Evolutionary conservation across 2,888 invertebrate genomes (phyloP).

Genomic region (Slavum lentiscoides): DNA sequence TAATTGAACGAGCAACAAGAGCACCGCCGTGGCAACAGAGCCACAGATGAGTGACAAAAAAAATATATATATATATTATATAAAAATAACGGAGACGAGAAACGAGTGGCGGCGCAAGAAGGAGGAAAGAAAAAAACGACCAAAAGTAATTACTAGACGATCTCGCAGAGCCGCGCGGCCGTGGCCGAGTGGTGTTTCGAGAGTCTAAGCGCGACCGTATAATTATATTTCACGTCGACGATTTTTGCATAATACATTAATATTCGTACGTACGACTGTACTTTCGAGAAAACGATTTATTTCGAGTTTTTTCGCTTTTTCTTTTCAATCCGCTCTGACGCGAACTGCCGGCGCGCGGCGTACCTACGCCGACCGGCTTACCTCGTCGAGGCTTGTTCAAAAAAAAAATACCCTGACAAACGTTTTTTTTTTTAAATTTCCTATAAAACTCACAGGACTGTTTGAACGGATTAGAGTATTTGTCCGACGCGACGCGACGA

Average conservation of each 20-base stretch:
- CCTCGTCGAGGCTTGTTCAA: too few species aligned
- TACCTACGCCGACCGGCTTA: too few species aligned
- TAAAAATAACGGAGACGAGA: neutral
- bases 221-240: constrained; percentile 18
- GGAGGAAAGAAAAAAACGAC: constrained; percentile 8
- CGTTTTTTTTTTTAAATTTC: too few species aligned
- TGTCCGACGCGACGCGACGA: too few species aligned
- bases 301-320: neutral
- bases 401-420: too few species aligned
- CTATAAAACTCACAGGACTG: too few species aligned
- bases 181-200: constrained; percentile 2
- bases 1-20: neutral
- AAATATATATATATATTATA: too few species aligned
- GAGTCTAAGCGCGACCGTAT: constrained; percentile 11
- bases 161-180: neutral
- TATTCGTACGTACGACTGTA: too few species aligned
- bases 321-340: too few species aligned
- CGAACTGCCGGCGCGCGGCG: too few species aligned
- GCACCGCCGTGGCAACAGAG: neutral
- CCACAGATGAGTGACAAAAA: too few species aligned
- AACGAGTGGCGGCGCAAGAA: constrained; percentile 12
- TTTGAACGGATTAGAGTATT: too few species aligned
- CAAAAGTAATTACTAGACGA: constrained; percentile 35
- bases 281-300: neutral
- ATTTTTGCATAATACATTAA: neutral